phyloP scores from a whole-genome alignment of 2,888 invertebrate genomes.

The Mimachlamys varia region DNA sequence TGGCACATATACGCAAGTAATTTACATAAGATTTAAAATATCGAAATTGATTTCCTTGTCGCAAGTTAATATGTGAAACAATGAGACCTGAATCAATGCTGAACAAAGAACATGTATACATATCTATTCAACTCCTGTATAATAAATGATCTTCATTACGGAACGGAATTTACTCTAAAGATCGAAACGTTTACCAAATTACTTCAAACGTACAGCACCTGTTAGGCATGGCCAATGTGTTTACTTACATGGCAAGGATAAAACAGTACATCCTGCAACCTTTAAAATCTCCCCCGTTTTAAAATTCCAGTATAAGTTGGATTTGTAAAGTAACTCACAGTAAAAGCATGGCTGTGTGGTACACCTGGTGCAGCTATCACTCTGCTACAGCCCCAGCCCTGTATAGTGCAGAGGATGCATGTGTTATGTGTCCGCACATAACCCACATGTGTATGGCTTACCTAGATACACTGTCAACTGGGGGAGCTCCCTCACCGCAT shows the following conservation, averaged over 20 bases:
- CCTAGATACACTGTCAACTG: slow-evolving; percentile 29
- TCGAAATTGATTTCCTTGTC: background rate
- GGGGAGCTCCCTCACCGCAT: background rate
- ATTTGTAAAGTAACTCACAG: background rate
- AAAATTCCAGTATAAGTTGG: background rate
- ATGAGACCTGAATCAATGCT: background rate
- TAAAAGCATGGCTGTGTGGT: background rate
- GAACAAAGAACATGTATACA: background rate
- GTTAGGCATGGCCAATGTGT: background rate
- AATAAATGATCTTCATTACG: background rate
- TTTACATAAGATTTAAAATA: slow-evolving; percentile 23
- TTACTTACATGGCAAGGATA: background rate
- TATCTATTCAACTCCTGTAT: background rate
- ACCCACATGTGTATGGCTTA: slow-evolving; percentile 8
- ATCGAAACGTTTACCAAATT: background rate
- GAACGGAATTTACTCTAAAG: background rate
- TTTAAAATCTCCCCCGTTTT: background rate
- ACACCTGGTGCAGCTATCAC: background rate
- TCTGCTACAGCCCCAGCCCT: background rate
- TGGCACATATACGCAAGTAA: background rate
- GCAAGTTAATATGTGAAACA: background rate
- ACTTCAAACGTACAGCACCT: background rate
- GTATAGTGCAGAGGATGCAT: background rate
- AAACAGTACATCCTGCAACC: slow-evolving; percentile 12
- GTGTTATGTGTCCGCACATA: background rate